Percentiles rank a stretch among this genome's conserved stretches.
These are phyloP conservation scores for Trileptium ribeirensis DNA, from an alignment of 2,888 invertebrate species.

Conservation along the genomic window DNA sequence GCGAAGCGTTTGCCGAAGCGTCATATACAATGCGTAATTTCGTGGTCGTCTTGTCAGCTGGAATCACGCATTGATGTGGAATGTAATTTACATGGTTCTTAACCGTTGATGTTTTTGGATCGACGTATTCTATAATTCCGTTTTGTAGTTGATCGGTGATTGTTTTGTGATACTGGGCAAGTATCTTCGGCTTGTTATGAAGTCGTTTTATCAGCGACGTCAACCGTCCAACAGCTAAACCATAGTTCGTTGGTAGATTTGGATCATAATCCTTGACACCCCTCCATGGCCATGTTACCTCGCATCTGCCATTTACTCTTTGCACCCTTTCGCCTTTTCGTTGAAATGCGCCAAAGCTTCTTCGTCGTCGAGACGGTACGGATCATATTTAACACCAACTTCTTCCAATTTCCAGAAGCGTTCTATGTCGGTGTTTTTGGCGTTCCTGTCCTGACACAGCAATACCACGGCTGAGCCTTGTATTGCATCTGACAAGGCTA, in stretches of 20 bases:
- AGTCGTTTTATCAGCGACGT: not conserved
- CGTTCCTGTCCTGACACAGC: not conserved
- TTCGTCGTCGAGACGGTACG: constrained; percentile 4
- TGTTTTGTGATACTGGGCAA: not conserved
- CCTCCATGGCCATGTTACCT: constrained; percentile 12
- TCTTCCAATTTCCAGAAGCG: constrained; percentile 2
- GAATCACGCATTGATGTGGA: constrained; percentile 9
- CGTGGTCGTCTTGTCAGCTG: not conserved
- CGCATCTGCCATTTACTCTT: not conserved
- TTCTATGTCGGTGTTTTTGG: too few relatives aligned
- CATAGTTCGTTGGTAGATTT: not conserved
- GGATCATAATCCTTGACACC: not conserved
- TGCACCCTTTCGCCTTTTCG: not conserved
- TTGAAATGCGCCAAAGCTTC: not conserved
- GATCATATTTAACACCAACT: constrained; percentile 16
- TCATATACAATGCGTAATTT: constrained; percentile 5
- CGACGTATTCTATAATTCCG: not conserved
- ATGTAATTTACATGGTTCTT: constrained; percentile 11
- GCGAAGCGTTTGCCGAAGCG: not conserved
- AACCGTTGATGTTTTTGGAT: not conserved
- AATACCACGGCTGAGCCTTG: not conserved
- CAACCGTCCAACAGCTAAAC: not conserved
- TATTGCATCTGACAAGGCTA: not conserved
- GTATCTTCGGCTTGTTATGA: not conserved
- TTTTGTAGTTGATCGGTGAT: not conserved